These are phyloP conservation scores for Diceros bicornis DNA, from an alignment of 2,797 vertebrate species.

Conservation along the genomic window DNA sequence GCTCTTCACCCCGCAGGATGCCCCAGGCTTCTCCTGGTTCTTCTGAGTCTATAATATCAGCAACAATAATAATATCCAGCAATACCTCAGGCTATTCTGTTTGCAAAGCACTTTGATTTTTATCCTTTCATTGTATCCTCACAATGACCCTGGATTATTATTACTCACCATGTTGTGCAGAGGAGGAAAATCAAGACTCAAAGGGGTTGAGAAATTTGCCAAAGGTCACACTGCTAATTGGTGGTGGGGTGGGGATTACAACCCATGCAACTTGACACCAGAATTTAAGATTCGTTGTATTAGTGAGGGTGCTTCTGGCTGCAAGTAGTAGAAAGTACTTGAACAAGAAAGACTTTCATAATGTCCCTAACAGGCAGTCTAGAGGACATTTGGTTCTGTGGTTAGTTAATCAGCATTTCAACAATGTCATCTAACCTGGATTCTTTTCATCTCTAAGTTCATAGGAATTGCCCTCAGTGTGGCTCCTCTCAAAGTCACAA, in stretches of 20 bases:
- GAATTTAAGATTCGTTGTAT: slow-evolving; percentile 13
- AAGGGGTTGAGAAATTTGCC: not conserved
- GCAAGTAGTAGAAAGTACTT: not conserved
- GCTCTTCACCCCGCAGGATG: not conserved
- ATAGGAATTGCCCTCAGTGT: not conserved
- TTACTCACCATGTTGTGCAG: not conserved
- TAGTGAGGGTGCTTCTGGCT: not conserved
- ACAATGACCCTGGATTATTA: not conserved
- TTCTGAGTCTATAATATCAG: not conserved
- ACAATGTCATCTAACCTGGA: not conserved
- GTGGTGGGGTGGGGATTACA: not conserved
- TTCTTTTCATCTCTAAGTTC: not conserved
- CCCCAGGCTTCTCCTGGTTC: not conserved
- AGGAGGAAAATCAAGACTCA: not conserved
- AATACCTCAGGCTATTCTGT: not conserved
- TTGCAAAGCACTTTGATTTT: slow-evolving; percentile 38
- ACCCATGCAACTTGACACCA: not conserved
- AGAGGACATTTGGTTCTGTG: not conserved
- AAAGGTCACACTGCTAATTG: not conserved
- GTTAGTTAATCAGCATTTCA: not conserved
- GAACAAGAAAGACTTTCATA: not conserved
- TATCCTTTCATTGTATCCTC: not conserved
- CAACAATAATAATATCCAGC: slow-evolving; percentile 1
- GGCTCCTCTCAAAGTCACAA: not conserved
- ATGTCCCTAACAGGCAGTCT: not conserved